Evolutionary conservation across 2,113 vertebrate species (phyloP).

Genomic region (Spilogale gracilis): DNA sequence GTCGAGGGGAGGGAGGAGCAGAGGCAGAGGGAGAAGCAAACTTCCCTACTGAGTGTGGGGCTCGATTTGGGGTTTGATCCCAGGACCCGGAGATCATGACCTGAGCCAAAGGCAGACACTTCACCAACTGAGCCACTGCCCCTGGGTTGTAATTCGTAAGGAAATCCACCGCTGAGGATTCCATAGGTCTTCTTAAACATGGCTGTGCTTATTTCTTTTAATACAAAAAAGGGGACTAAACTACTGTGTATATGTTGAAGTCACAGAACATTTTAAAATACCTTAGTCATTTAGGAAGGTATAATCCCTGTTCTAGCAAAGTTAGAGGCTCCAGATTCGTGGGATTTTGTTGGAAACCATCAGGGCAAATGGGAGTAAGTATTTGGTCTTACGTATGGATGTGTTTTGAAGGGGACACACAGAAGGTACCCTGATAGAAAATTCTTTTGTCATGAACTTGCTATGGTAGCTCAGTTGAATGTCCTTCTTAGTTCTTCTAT

Average conservation of each 20-base stretch:
- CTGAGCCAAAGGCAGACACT: rapidly evolving
- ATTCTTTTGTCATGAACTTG: not conserved
- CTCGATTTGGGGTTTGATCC: too few relatives aligned
- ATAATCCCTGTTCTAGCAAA: not conserved
- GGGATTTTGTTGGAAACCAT: not conserved
- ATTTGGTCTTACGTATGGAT: not conserved
- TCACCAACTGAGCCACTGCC: not conserved
- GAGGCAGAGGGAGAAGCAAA: not conserved
- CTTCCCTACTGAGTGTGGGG: too few relatives aligned
- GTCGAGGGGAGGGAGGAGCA: not conserved
- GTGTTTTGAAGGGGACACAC: not conserved
- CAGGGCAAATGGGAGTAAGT: not conserved
- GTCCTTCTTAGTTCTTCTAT: not conserved
- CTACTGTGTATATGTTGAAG: not conserved
- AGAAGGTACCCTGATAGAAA: not conserved
- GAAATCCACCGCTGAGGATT: not conserved
- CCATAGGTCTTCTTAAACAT: not conserved
- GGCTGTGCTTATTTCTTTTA: not conserved
- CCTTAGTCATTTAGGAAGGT: not conserved
- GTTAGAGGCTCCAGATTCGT: not conserved
- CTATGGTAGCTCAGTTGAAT: not conserved
- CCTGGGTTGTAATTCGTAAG: not conserved
- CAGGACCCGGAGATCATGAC: not conserved
- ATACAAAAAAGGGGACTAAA: not conserved
- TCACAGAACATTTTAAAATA: not conserved